phyloP scores from a whole-genome alignment of 2,797 vertebrate genomes.

The Simalia tracyae region DNA sequence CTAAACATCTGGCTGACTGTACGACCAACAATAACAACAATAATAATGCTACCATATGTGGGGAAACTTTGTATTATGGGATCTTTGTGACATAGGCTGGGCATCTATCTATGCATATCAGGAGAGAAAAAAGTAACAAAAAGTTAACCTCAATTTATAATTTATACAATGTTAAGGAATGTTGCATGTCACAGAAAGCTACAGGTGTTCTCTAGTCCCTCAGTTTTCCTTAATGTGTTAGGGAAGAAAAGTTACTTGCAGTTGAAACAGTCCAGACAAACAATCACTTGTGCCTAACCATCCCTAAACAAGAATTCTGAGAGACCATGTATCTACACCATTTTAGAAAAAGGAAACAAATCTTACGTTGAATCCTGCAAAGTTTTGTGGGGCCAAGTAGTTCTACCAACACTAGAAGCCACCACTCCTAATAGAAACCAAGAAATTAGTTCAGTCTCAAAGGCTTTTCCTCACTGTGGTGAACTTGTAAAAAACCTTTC shows the following conservation, averaged over 20 bases:
- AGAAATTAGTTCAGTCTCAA: too few species aligned
- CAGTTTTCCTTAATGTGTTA: not conserved
- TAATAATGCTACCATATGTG: not conserved
- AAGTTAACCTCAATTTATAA: not conserved
- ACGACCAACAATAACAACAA: not conserved
- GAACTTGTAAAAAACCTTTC: too few species aligned
- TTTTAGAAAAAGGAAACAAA: not conserved
- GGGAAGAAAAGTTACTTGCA: not conserved
- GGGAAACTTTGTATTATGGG: not conserved
- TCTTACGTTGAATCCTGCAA: not conserved
- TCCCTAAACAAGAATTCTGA: not conserved
- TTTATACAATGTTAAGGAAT: not conserved
- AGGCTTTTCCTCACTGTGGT: too few species aligned
- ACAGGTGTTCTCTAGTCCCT: not conserved
- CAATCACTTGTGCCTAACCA: not conserved
- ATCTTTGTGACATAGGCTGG: not conserved
- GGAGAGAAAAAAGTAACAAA: not conserved
- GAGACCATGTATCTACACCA: not conserved
- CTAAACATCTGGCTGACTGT: not conserved
- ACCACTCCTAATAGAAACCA: too few species aligned
- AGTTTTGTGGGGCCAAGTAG: not conserved
- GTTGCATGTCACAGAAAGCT: not conserved
- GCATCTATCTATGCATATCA: not conserved
- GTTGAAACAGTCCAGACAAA: not conserved
- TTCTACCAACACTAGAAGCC: too few species aligned